Evolutionary conservation across 2,113 vertebrate genomes (phyloP).

Genomic region (Garra rufa): DNA sequence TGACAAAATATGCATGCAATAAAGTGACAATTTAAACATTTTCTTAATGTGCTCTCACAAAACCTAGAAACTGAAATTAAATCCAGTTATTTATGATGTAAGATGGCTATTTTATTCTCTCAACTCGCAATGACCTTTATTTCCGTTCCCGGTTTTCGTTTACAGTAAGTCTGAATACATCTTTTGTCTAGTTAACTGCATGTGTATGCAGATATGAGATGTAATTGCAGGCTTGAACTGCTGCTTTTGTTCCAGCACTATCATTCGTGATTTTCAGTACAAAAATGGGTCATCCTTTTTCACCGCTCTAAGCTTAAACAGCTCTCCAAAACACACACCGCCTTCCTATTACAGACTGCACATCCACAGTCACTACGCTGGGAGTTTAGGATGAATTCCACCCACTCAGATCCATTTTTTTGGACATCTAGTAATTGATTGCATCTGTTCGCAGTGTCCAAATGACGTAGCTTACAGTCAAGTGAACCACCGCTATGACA

Average conservation of each 20-base stretch:
- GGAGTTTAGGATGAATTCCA: not conserved
- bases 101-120: not conserved
- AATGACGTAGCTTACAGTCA: not conserved
- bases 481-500: not conserved
- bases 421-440: not conserved
- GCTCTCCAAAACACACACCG: not conserved
- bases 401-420: not conserved
- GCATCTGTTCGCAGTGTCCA: conserved; percentile 1
- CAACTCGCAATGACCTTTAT: not conserved
- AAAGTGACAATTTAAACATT: not conserved
- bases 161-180: conserved; percentile 5
- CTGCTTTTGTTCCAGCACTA: not conserved
- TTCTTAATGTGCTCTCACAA: not conserved
- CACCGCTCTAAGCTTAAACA: not conserved
- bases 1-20: not conserved
- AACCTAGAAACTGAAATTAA: not conserved
- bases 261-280: not conserved
- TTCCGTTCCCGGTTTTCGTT: not conserved
- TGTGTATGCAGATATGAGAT: not conserved
- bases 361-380: not conserved
- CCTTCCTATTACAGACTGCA: not conserved
- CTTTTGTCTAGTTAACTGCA: not conserved
- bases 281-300: conserved; percentile 16
- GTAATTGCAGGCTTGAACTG: conserved; percentile 1
- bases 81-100: not conserved